These are phyloP conservation scores for Pempheris klunzingeri DNA, from an alignment of 2,797 vertebrate species.

Conservation along the genomic window DNA sequence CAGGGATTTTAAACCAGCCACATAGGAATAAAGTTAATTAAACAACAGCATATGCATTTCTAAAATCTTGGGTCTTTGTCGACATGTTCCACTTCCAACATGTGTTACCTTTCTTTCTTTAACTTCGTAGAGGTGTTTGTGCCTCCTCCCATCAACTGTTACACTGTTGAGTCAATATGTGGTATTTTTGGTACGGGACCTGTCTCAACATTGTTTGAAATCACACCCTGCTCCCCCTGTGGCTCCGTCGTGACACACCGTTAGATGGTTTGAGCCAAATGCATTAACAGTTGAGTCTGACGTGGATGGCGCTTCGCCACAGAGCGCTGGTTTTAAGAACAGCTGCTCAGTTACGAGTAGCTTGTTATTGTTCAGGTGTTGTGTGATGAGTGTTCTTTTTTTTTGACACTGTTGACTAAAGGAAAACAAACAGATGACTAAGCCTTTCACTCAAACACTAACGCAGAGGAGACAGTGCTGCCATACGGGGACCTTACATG, in stretches of 20 bases:
- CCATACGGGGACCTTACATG: not conserved
- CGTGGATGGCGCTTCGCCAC: not conserved
- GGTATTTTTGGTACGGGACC: constrained; percentile 60
- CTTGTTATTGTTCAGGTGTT: constrained; percentile 19
- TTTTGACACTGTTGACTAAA: constrained; percentile 8
- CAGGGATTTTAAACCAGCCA: not conserved
- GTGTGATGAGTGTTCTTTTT: constrained; percentile 3
- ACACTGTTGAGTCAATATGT: constrained; percentile 35
- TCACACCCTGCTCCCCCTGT: constrained; percentile 6
- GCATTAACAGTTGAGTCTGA: constrained; percentile 27
- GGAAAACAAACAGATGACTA: not conserved
- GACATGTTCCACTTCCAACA: not conserved
- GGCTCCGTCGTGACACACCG: constrained; percentile 54
- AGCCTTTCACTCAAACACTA: constrained; percentile 5
- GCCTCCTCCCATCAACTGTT: constrained; percentile 13
- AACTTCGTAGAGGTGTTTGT: constrained; percentile 16
- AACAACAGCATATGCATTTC: not conserved
- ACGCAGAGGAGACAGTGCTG: not conserved
- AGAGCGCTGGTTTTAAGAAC: constrained; percentile 11
- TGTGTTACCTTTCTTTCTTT: constrained; percentile 8
- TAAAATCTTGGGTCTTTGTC: not conserved
- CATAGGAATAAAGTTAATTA: not conserved
- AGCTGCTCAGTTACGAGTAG: constrained; percentile 21
- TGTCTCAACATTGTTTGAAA: constrained; percentile 50
- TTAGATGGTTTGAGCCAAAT: constrained; percentile 11